Conservation (phyloP, 1,140 invertebrate genomes). For the Bicyclus anynana region DNA sequence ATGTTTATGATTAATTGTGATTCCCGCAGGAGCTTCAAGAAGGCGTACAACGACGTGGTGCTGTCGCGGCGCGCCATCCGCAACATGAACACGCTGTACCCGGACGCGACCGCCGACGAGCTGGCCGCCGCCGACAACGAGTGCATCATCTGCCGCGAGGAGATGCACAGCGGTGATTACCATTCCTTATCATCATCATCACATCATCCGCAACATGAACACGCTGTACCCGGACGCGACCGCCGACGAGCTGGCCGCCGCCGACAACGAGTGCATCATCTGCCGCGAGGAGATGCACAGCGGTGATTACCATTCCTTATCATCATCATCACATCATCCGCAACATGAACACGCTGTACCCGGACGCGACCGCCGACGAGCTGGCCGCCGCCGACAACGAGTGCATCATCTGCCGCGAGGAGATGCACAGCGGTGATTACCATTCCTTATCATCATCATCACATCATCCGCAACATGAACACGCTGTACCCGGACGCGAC, state of each 20-base stretch:
- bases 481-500: constrained; percentile 98
- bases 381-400: constrained; percentile 97
- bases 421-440: constrained; percentile 84
- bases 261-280: constrained; percentile 99
- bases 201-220: constrained; percentile 89
- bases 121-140: constrained; percentile 97
- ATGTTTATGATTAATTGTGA: too few species aligned
- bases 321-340: too few species aligned
- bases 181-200: neutral
- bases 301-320: constrained; percentile 47
- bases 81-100: constrained; percentile 99
- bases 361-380: constrained; percentile 96
- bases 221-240: constrained; percentile 98
- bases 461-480: constrained; percentile 89
- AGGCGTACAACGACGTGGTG: constrained; percentile 98
- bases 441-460: neutral
- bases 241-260: constrained; percentile 92
- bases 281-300: constrained; percentile 95
- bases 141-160: constrained; percentile 99
- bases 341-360: constrained; percentile 99
- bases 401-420: constrained; percentile 99
- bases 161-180: constrained; percentile 84
- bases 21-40: constrained; percentile 92
- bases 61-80: constrained; percentile 97
- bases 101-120: constrained; percentile 96